Evolutionary conservation across 1,140 invertebrate species (phyloP), one percentile per base, ranked within the genome.

Genomic region (Lepeophtheirus salmonis): DNA sequence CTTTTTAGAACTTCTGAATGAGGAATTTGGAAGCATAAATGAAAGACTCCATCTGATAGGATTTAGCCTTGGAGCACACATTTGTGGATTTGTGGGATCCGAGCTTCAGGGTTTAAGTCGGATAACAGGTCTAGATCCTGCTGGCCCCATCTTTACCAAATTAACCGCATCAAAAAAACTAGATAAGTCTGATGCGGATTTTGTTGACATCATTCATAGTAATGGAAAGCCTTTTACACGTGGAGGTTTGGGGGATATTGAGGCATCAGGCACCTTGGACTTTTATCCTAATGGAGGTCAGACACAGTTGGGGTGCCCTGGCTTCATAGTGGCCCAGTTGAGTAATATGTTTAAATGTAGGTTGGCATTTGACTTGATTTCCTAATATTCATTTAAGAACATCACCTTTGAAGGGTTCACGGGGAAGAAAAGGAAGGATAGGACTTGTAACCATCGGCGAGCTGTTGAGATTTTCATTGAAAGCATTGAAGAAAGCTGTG

Each of bases 161-260:
- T 6, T 41, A 6, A n/a, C n/a, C 6, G 30, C 30, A n/a, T 41
- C 67, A 25, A 68, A 67, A 26, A 65, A 74, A 17, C 63, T 76
- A 3, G 70, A 71, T 59, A 67, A 68, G 12, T 67, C 69, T 0
- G 76, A 78, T 62, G 77, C 73, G 0, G 65, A 68, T 48, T 77
- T 77, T 62, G 76, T 78, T 0, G 76, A 78, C 50, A 69, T 77
- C 2, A 74, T 78, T 21, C 77, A 78, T 54, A 77, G 76, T 0
- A 75, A 74, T 63, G 76, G 71, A 49, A 66, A 61, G 56, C 53
- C 61, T 26, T 1, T 56, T 21, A 3, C 23, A 0, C 62, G 64
- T 62, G 78, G 75, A 4, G 71, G 67, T 67, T 74, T 71, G 70
- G 74, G 74, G 23, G 70, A 72, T 30, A 70, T 72, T 51, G 74